Base-by-base conservation (phyloP, 2,797 vertebrate genomes). In the Coreius guichenoti region DNA sequence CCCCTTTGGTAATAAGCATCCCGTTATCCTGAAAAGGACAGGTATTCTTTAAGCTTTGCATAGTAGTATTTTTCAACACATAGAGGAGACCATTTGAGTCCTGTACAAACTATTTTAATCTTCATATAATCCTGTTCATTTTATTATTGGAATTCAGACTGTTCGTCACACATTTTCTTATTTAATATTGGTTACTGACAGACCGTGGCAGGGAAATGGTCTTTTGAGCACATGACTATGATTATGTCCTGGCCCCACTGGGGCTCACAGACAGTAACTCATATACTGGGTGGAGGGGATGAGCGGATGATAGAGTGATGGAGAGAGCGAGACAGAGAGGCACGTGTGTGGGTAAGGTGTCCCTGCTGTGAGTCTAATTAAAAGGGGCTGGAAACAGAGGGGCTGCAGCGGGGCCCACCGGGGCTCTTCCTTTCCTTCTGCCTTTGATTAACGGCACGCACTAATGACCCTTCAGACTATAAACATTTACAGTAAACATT, bases 281-380 rank as follows among this genome's bases (percentile, higher is more conserved):
- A 85, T 86, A 61, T 49, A 80, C 58, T 86, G 80, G 75, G 80
- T 83, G 84, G 58, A 87, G 78, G 84, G 80, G 80, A 88, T 77
- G 80, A 88, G 14, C 43, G 63, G 70, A 72, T 84, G 84, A 87
- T 91, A 33, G 74, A 69, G 56, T 83, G 88, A 70, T 51, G 49
- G 70, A 91, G 84, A 90, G 88, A 92, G 83, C 82, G 80, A 86
- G 67, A 82, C 83, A 63, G 65, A 91, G 91, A 91, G 92, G 61
- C 45, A 65, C 69, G 49, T 23, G 87, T 75, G 9, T 8, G 86
- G 70, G 91, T 93, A 90, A 87, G 92, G 91, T 29, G 26, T 89
- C 92, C 96, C 96, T 92, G 95, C 96, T 96, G 96, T 94, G 97
- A 96, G 92, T 94, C 95, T 97, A 97, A 98, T 98, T 97, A 98